phyloP scores from a whole-genome alignment of 2,113 vertebrate species.

The Hemicordylus capensis region DNA sequence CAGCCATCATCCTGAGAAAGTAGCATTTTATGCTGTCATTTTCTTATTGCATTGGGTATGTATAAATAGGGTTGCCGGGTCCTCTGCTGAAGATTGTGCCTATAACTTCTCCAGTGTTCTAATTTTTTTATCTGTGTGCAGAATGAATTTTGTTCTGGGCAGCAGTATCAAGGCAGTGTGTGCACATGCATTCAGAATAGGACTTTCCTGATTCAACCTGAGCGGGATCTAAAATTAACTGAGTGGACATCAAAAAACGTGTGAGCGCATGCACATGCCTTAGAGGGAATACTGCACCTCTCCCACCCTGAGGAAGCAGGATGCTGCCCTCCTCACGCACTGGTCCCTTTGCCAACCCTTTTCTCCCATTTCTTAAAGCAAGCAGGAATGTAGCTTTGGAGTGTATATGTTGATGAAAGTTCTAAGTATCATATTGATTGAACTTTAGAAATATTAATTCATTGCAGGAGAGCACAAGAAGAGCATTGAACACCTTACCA shows the following conservation, averaged over 20 bases:
- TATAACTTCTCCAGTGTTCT: too few relatives aligned
- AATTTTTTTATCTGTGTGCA: too few relatives aligned
- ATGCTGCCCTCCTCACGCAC: background rate
- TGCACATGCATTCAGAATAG: too few relatives aligned
- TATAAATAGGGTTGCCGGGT: background rate
- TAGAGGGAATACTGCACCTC: background rate
- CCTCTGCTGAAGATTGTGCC: background rate
- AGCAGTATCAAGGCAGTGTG: too few relatives aligned
- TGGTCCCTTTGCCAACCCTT: background rate
- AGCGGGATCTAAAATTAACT: too few relatives aligned
- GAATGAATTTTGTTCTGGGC: too few relatives aligned
- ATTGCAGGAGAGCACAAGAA: slow-evolving; percentile 34
- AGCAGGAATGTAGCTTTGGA: too few relatives aligned
- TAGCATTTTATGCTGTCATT: background rate
- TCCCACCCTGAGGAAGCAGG: background rate
- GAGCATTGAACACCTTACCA: slow-evolving; percentile 54
- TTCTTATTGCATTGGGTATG: background rate
- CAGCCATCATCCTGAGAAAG: too few relatives aligned
- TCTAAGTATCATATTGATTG: background rate
- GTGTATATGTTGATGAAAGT: background rate
- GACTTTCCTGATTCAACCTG: too few relatives aligned
- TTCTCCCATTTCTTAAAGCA: background rate
- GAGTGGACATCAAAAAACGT: too few relatives aligned
- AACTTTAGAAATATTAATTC: background rate
- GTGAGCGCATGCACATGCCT: too few relatives aligned